Conservation (phyloP, 2,113 vertebrate species). For the Trochalopteron elliotii region DNA sequence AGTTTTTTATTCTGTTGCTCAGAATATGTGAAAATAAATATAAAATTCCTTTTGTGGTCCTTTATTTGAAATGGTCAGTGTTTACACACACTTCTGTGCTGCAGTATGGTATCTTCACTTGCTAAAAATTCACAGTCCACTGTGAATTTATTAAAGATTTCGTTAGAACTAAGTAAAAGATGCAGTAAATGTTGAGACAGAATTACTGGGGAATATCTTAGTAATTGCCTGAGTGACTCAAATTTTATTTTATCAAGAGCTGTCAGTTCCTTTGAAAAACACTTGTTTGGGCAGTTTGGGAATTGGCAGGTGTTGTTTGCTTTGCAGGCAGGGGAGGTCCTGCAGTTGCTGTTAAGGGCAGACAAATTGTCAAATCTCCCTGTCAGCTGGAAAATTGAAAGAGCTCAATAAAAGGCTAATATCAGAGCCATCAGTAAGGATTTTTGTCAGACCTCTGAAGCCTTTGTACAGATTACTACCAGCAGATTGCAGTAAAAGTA, state of each 20-base stretch:
- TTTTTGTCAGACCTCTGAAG: not conserved
- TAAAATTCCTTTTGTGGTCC: accelerated
- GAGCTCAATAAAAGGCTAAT: not conserved
- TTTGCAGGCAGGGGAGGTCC: not conserved
- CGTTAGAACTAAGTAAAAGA: not conserved
- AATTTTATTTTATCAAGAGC: not conserved
- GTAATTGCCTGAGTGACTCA: not conserved
- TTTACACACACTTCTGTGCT: not conserved
- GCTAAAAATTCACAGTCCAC: not conserved
- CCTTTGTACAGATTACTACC: not conserved
- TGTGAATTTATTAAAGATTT: not conserved
- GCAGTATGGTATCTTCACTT: not conserved
- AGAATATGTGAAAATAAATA: not conserved
- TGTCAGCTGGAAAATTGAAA: not conserved
- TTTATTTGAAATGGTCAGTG: not conserved
- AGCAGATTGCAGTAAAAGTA: not conserved
- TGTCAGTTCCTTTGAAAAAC: not conserved
- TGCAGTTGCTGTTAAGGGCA: not conserved
- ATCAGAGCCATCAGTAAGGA: not conserved
- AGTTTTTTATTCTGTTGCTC: not conserved
- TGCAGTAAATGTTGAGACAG: not conserved
- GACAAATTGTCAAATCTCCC: not conserved
- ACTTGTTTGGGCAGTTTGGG: not conserved
- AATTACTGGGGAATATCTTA: not conserved
- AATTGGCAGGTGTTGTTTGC: not conserved